Conservation (phyloP, 2,797 vertebrate species). For the Brachymystax lenok region DNA sequence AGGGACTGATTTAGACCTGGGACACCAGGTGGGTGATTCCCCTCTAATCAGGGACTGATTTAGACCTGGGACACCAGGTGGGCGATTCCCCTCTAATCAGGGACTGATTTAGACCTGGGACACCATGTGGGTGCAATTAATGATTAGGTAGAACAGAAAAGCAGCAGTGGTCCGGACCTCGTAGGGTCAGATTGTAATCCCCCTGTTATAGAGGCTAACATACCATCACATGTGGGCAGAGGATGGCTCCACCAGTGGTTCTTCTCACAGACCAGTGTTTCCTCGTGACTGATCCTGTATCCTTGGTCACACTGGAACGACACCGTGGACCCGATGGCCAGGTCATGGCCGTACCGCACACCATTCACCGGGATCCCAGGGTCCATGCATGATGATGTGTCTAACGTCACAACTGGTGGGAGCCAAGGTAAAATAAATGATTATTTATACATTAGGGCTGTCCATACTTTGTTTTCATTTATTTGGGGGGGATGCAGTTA, state of each 20-base stretch:
- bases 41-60: too few species aligned
- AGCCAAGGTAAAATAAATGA: background rate
- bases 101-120: too few species aligned
- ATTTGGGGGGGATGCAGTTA: fast-evolving
- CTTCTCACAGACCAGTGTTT: constrained; percentile 92
- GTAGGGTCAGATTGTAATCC: background rate
- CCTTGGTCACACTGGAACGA: constrained; percentile 93
- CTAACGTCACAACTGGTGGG: constrained; percentile 88
- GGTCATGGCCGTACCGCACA: constrained; percentile 86
- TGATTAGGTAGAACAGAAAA: too few species aligned
- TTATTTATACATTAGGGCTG: too few species aligned
- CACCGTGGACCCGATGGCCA: constrained; percentile 93
- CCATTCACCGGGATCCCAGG: constrained; percentile 97
- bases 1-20: too few species aligned
- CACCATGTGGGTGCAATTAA: too few species aligned
- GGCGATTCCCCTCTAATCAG: too few species aligned
- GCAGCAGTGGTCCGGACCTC: too few species aligned
- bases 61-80: too few species aligned
- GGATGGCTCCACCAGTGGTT: constrained; percentile 98
- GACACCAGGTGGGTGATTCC: too few species aligned
- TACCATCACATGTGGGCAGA: constrained; percentile 95
- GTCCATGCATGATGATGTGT: constrained; percentile 96
- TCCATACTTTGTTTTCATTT: too few species aligned
- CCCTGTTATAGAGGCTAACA: constrained; percentile 30
- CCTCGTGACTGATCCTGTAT: constrained; percentile 92